phyloP scores from a whole-genome alignment of 2,113 vertebrate genomes.

The Passer domesticus region DNA sequence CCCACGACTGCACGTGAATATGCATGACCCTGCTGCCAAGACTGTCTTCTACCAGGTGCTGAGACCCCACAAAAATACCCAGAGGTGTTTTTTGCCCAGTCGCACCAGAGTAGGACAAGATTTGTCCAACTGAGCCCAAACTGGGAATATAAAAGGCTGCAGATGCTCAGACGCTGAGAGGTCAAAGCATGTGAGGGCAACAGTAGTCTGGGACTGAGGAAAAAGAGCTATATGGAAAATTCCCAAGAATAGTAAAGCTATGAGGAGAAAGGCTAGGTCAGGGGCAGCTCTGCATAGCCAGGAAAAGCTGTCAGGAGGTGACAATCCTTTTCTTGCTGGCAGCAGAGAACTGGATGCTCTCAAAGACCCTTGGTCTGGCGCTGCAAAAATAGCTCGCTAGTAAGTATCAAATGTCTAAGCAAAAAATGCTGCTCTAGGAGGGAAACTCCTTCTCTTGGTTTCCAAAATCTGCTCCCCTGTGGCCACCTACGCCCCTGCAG shows the following conservation, averaged over 20 bases:
- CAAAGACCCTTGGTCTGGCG: not conserved
- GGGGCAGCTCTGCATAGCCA: not conserved
- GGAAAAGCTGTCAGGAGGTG: conserved; percentile 33
- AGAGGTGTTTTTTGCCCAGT: not conserved
- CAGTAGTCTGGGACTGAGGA: conserved; percentile 47
- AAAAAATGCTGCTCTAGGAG: not conserved
- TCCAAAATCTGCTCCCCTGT: not conserved
- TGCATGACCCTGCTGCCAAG: not conserved
- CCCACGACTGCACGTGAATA: not conserved
- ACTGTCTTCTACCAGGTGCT: not conserved
- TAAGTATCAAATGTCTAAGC: not conserved
- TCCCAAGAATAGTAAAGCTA: conserved; percentile 46
- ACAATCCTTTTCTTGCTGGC: conserved; percentile 20
- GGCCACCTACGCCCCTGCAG: not conserved
- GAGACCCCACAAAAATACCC: not conserved
- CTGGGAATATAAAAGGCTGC: not conserved
- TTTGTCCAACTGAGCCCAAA: not conserved
- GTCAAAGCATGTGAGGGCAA: not conserved
- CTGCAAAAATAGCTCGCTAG: not conserved
- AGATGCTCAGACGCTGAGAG: not conserved
- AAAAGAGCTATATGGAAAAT: conserved; percentile 43
- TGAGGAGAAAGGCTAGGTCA: conserved; percentile 17
- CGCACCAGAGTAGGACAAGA: not conserved
- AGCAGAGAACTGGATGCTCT: not conserved
- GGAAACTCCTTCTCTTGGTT: not conserved